Base-by-base conservation (phyloP, 2,797 vertebrate genomes). In the Acanthurus lineatus region DNA sequence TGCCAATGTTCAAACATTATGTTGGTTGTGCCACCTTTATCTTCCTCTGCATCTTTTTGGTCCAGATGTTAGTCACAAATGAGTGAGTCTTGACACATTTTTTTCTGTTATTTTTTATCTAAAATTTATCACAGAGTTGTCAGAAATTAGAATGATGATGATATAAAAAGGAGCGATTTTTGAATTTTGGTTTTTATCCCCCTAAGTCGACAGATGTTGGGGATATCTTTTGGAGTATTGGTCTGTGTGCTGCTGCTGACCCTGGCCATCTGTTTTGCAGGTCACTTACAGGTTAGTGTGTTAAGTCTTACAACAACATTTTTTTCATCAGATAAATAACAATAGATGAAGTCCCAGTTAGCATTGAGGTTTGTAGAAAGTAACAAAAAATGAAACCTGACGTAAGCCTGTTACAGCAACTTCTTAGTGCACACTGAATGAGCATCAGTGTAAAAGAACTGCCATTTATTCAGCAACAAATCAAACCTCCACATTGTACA, bases 21-120 rank as follows among this genome's bases (percentile, higher is more conserved):
- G 96, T 98, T 0, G 94, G 77, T 7, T 99, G 98, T 57, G 97
- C 97, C 74, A 80, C 94, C 72, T 89, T 98, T 53, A 95, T 98
- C 87, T 97, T 99, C 88, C 10, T 98, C 80, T 98, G 97, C 82
- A 97, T 99, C 91, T 97, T 98, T 89, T 64, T 96, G 48, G 88
- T 99, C 86, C 97, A 99, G 71, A 92, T 97, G 90, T 88, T 96
- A 22, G 94, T 98, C 76, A 95, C 96, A 84, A 90, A 92, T 58
- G 76, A 94, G 98, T 99, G 91, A 96, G 97, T 95, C 28, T 51
- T 40, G 40, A 25, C 32, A 42, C 0, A 66, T 44, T 64, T 71
- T 28, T 3, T 17, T 20, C 28, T 44, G 5, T 49, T 49, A 42
- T 42, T 38, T 53, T 9, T 12, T 10, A 5, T 63, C 16, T 40